phyloP scores from a whole-genome alignment of 2,888 invertebrate species.

The Callinectes sapidus region DNA sequence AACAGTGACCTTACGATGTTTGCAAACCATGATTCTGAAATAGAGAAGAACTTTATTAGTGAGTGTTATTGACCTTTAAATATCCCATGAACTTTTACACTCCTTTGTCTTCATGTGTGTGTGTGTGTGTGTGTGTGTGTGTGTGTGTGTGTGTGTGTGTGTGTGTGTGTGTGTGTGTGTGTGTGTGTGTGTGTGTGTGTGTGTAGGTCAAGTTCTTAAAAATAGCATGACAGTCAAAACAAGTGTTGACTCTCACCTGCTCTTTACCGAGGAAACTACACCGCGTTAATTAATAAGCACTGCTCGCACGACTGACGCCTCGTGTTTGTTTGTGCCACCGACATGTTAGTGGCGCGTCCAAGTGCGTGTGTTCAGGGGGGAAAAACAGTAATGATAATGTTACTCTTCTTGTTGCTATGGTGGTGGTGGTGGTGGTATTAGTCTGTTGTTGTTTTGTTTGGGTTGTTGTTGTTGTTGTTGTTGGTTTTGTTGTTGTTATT shows the following conservation, averaged over 20 bases:
- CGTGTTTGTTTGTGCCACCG: background rate
- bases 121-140: slow-evolving; percentile 24
- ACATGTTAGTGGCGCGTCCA: background rate
- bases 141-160: slow-evolving; percentile 25
- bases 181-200: slow-evolving; percentile 14
- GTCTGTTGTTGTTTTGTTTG: too few species aligned
- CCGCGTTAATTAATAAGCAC: background rate
- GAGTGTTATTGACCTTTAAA: background rate
- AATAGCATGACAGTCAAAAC: background rate
- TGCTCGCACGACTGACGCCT: background rate
- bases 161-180: slow-evolving; percentile 25
- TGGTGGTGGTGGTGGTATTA: too few species aligned
- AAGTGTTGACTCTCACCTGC: background rate
- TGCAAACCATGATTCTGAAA: background rate
- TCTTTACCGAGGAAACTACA: background rate
- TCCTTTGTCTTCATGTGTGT: background rate
- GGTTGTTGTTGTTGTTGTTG: too few species aligned
- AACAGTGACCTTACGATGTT: background rate
- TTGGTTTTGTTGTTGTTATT: too few species aligned
- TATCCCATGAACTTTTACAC: background rate
- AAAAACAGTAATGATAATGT: too few species aligned
- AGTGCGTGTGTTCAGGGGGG: background rate
- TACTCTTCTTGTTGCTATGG: too few species aligned
- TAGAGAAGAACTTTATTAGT: background rate
- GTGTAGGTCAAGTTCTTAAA: slow-evolving; percentile 6